Evolutionary conservation across 1,140 invertebrate species (phyloP).

Genomic region (Brachionus plicatilis): DNA sequence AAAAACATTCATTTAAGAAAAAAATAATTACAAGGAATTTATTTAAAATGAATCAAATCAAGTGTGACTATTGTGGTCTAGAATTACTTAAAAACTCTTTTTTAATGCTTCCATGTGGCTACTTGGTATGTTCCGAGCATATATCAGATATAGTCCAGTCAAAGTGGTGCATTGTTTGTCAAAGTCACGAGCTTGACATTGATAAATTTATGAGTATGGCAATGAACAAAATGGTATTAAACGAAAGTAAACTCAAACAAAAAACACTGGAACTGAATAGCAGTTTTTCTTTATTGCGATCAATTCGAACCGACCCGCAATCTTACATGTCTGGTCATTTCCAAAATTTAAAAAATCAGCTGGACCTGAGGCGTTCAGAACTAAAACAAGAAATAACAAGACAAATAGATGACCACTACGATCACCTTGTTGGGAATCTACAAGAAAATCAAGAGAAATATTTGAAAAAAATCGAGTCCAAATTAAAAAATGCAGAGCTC

Average conservation of each 20-base stretch:
- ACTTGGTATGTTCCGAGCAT: not conserved
- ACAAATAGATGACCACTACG: not conserved
- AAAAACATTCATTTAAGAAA: not conserved
- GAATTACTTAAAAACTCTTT: not conserved
- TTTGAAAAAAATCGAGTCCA: not conserved
- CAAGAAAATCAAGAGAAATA: not conserved
- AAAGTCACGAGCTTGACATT: not conserved
- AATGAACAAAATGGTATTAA: not conserved
- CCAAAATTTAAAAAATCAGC: not conserved
- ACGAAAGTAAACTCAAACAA: not conserved
- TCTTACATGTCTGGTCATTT: not conserved
- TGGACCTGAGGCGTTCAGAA: not conserved
- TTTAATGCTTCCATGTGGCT: not conserved
- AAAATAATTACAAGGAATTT: not conserved
- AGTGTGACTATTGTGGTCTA: not conserved
- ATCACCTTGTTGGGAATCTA: not conserved
- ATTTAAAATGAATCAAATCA: not conserved
- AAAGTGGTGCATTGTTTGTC: not conserved
- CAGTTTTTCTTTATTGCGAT: not conserved
- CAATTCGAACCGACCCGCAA: not conserved
- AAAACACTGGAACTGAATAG: not conserved
- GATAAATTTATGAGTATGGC: not conserved
- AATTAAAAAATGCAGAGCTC: not conserved
- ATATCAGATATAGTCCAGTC: not conserved
- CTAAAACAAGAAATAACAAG: not conserved